Evolutionary conservation across 2,888 invertebrate genomes (phyloP), one percentile per base, ranked within the genome.

Genomic region (Tetanocera ferruginea): DNA sequence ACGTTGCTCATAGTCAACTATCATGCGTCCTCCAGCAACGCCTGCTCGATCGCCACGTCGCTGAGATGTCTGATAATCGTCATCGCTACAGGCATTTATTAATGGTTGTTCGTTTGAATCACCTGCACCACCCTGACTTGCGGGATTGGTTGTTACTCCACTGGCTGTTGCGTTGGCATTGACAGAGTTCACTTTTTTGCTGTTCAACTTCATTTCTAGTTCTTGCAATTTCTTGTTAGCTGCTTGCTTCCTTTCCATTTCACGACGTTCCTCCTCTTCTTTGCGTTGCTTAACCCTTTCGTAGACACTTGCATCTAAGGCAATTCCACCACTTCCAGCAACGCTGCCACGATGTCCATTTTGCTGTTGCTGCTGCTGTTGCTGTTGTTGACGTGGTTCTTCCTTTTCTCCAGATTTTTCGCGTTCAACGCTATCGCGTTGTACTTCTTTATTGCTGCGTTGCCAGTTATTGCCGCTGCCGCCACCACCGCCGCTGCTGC

Each of bases 231-330:
- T 94, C 83, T 94, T 94, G 57, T 92, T 92, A 3, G 89, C 89
- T 28, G 88, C 90, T 88, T 90, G 92, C 83, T 93, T 93, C 17
- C 91, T 91, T 85, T 94, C 93, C 83, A 92, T 91, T 84, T 92
- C 94, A 60, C 95, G 92, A 80, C 96, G 94, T 86, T 97, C 97
- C 86, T 97, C 97, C 86, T 97, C 96, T 86, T 97, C 96, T 84
- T 96, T 95, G 37, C 96, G 93, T 86, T 95, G 95, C 76, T 95
- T 93, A 0, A 96, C 97, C 37, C 96, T 92, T 83, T 96, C 96
- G 19, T 96, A 95, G 0, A 94, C 95, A 77, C 94, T 93, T 11
- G 94, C 94, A 70, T 96, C 93, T 85, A 86, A 91, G 91, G 89
- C 85, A 72, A 89, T 86, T 17, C 85, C 83, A n/a, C 75, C 75